These are phyloP conservation scores for Poecilia velifera DNA, from an alignment of 2,797 vertebrate species.

Conservation along the genomic window DNA sequence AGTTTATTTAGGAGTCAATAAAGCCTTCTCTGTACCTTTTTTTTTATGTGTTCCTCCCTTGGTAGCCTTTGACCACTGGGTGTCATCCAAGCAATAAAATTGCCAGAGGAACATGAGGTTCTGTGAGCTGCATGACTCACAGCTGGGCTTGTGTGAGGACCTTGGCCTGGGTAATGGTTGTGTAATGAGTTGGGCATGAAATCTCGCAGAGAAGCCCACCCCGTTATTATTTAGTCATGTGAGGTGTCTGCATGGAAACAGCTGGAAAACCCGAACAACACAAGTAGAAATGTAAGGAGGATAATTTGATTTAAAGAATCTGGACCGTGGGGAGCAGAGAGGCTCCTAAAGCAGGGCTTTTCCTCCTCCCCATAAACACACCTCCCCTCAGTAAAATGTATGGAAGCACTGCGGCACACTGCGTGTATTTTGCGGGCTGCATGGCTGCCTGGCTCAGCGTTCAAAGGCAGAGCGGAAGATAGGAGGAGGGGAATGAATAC, in stretches of 20 bases:
- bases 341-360: constrained; percentile 10
- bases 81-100: constrained; percentile 79
- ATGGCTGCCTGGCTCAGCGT: constrained; percentile 71
- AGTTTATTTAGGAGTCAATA: background rate
- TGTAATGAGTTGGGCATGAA: constrained; percentile 62
- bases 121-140: constrained; percentile 69
- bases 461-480: constrained; percentile 78
- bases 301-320: constrained; percentile 1
- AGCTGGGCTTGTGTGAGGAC: constrained; percentile 63
- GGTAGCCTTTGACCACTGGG: constrained; percentile 77
- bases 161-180: constrained; percentile 61
- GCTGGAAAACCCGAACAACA: background rate
- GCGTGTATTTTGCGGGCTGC: constrained; percentile 73
- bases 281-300: background rate
- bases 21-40: background rate
- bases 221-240: constrained; percentile 1
- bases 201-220: constrained; percentile 23
- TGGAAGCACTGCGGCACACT: constrained; percentile 81
- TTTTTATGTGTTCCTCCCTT: constrained; percentile 30
- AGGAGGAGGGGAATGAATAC: constrained; percentile 79
- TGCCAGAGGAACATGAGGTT: constrained; percentile 50
- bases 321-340: constrained; percentile 3
- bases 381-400: constrained; percentile 63
- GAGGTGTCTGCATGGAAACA: background rate
- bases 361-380: background rate